phyloP scores from a whole-genome alignment of 2,113 vertebrate species.

The Ovis aries region ARS-UI_Ramb_v3.0 NC_056054.1:75341501-75342000 shows the following conservation, averaged over 20 bases:
- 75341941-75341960: not conserved
- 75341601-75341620: not conserved
- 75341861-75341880: not conserved
- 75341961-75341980: not conserved
- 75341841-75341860: not conserved
- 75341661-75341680: not conserved
- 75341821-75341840: not conserved
- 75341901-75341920: not conserved
- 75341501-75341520: not conserved
- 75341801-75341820: not conserved
- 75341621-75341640: not conserved
- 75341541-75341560: not conserved
- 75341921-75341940: not conserved
- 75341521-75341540: not conserved
- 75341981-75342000: not conserved
- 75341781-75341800: not conserved
- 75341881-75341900: not conserved
- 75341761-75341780: constrained; percentile 6
- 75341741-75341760: not conserved
- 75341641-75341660: not conserved
- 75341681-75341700: not conserved
- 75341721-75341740: constrained; percentile 7
- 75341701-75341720: not conserved
- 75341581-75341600: not conserved
- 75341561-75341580: not conserved